Evolutionary conservation across 1,140 invertebrate genomes (phyloP).

Genomic region (Bombus waltoni): DNA sequence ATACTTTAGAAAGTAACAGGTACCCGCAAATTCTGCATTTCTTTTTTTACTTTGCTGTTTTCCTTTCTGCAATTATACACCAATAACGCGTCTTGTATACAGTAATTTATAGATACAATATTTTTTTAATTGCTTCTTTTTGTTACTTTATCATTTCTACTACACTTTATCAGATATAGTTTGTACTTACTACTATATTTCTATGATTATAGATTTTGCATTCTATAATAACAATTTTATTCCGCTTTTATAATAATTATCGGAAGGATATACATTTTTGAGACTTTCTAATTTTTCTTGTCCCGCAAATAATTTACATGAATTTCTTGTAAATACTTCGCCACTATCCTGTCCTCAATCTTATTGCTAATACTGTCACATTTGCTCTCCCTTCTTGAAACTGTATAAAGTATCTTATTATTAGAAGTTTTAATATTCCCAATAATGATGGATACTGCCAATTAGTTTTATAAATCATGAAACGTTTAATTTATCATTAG

Average conservation of each 20-base stretch:
- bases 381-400: background rate
- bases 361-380: background rate
- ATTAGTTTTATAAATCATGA: conserved; percentile 7
- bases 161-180: background rate
- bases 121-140: background rate
- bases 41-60: background rate
- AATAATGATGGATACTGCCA: conserved; percentile 28
- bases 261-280: background rate
- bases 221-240: background rate
- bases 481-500: conserved; percentile 3
- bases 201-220: background rate
- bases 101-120: background rate
- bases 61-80: background rate
- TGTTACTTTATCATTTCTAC: conserved; percentile 1
- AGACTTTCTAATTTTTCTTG: background rate
- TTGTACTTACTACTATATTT: background rate
- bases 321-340: conserved; percentile 21
- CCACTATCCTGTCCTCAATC: background rate
- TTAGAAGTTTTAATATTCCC: background rate
- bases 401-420: background rate
- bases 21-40: background rate
- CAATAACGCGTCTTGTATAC: background rate
- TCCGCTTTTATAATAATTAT: background rate
- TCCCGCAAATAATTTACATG: background rate
- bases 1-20: background rate